Evolutionary conservation across 2,797 vertebrate species (phyloP).

Genomic region (Melanotaenia nigrans): DNA sequence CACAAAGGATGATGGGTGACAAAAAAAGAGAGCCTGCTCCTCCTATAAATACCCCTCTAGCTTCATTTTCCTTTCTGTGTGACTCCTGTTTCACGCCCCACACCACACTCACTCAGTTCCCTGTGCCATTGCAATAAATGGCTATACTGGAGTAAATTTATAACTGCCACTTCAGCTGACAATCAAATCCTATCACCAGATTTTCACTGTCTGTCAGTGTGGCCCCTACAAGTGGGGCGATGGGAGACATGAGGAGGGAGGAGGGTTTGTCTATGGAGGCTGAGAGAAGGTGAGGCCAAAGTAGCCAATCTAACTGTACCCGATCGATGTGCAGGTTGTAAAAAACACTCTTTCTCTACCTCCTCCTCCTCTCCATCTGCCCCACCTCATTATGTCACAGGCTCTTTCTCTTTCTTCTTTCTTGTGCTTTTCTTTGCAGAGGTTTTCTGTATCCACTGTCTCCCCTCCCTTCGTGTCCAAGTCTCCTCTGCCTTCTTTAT

Average conservation of each 20-base stretch:
- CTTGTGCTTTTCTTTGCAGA: slow-evolving; percentile 39
- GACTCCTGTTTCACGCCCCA: slow-evolving; percentile 27
- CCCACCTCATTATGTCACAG: slow-evolving; percentile 49
- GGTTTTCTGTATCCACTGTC: slow-evolving; percentile 22
- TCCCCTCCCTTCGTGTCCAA: slow-evolving; percentile 27
- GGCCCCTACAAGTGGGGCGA: slow-evolving; percentile 68
- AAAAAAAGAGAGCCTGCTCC: slow-evolving; percentile 65
- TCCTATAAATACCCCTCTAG: slow-evolving; percentile 42
- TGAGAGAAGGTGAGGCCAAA: slow-evolving; percentile 65
- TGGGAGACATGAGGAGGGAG: slow-evolving; percentile 35
- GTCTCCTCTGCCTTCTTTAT: slow-evolving; percentile 30
- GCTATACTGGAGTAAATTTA: slow-evolving; percentile 83
- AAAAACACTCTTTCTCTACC: slow-evolving; percentile 48
- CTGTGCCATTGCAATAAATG: slow-evolving; percentile 77
- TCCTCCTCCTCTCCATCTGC: slow-evolving; percentile 32
- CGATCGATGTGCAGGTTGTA: slow-evolving; percentile 76
- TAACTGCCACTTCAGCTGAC: slow-evolving; percentile 86
- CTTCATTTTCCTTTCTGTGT: slow-evolving; percentile 53
- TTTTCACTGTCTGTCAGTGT: slow-evolving; percentile 82
- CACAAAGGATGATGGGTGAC: slow-evolving; percentile 74
- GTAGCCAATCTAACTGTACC: slow-evolving; percentile 68
- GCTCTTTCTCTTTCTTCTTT: slow-evolving; percentile 24
- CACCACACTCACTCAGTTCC: slow-evolving; percentile 61
- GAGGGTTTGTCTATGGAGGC: slow-evolving; percentile 20
- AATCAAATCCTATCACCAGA: slow-evolving; percentile 83